Conservation (phyloP, 53 echinoderm and acorn worm genomes). For the Antedon mediterranea region DNA sequence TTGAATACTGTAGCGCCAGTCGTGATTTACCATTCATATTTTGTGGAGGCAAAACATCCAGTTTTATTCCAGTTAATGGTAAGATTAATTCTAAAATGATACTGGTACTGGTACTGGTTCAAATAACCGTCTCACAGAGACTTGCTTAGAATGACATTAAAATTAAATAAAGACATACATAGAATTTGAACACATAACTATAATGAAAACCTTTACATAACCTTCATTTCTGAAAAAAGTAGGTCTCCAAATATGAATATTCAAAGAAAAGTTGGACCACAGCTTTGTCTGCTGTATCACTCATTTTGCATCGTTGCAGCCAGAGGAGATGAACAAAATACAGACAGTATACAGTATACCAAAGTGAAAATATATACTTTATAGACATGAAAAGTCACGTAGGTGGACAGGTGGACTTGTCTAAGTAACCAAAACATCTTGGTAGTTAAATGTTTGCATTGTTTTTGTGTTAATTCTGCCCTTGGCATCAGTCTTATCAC, state of each 20-base stretch:
- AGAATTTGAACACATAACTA: no score
- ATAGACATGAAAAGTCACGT: not conserved
- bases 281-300: no score
- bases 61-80: slow-evolving; percentile 23
- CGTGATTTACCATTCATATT: slow-evolving; percentile 13
- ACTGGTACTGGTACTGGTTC: no score
- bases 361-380: no score
- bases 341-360: no score
- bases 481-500: not conserved
- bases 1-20: not conserved
- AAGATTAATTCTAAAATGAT: not conserved
- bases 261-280: no score
- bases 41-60: slow-evolving; percentile 21
- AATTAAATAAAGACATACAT: no score
- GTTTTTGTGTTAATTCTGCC: not conserved
- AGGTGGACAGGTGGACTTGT: not conserved
- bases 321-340: not conserved
- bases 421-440: not conserved
- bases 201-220: no score
- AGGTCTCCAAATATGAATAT: no score
- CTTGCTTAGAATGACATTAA: no score
- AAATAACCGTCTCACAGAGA: no score
- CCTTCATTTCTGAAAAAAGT: no score
- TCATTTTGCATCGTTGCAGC: not conserved
- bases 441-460: not conserved